A percentile compares a stretch with the other conserved stretches of the same genome.
Conservation (phyloP, 1,140 invertebrate genomes). For the Atta cephalotes region DNA sequence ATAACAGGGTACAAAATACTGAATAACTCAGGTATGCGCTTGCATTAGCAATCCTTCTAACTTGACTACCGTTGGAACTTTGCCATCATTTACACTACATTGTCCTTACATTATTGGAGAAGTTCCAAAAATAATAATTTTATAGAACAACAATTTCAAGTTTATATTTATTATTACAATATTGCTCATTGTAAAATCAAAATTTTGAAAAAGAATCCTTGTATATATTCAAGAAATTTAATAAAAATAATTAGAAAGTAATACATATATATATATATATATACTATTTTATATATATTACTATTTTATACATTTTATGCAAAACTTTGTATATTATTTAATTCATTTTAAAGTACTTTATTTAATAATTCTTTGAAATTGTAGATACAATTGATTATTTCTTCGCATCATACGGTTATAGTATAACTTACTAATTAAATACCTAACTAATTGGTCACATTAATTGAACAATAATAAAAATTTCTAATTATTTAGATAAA, state of each 20-base stretch:
- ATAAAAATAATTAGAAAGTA: neutral
- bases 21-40: neutral
- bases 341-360: neutral
- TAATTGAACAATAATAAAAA: constrained; percentile 4
- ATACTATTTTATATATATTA: neutral
- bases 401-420: neutral
- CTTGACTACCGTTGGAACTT: constrained; percentile 19
- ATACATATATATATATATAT: neutral
- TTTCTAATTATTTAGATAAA: neutral
- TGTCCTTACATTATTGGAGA: constrained; percentile 4
- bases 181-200: neutral
- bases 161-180: neutral
- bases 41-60: neutral
- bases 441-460: neutral
- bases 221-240: neutral
- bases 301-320: neutral
- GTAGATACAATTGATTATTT: neutral
- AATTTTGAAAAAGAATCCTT: neutral
- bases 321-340: neutral
- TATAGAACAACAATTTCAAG: neutral
- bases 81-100: constrained; percentile 38
- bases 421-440: neutral
- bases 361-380: neutral
- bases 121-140: neutral
- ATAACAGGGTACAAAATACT: constrained; percentile 11